These are phyloP conservation scores for Tauraco erythrolophus DNA, from an alignment of 2,113 vertebrate species.

Conservation along the genomic window DNA sequence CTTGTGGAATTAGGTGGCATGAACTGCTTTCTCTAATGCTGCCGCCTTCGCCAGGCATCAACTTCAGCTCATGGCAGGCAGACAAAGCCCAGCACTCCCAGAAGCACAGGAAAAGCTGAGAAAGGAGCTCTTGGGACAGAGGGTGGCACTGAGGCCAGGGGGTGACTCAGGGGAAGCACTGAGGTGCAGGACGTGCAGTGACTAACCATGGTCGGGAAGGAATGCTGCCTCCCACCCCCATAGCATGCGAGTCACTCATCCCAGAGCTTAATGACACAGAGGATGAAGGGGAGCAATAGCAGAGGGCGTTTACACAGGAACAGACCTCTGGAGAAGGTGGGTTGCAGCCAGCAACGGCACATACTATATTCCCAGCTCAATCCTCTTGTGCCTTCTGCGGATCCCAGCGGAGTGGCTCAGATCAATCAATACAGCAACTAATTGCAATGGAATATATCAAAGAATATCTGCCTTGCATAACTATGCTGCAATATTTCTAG, in stretches of 20 bases:
- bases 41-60: not conserved
- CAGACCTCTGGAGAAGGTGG: not conserved
- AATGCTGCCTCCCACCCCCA: not conserved
- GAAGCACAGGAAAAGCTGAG: not conserved
- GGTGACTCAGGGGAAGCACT: not conserved
- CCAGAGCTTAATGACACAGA: not conserved
- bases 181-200: not conserved
- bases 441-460: not conserved
- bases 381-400: not conserved
- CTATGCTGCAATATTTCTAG: not conserved
- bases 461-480: not conserved
- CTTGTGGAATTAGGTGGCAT: not conserved
- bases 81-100: not conserved
- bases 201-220: not conserved
- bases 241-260: not conserved
- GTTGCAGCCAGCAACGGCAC: not conserved
- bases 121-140: fast-evolving
- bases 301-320: not conserved
- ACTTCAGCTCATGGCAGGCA: not conserved
- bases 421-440: not conserved
- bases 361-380: not conserved
- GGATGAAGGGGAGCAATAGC: not conserved
- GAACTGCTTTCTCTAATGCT: not conserved
- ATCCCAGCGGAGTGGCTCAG: not conserved
- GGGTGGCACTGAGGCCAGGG: not conserved